Conservation (phyloP, 2,888 invertebrate genomes). For the Dynastes hyllus region DNA sequence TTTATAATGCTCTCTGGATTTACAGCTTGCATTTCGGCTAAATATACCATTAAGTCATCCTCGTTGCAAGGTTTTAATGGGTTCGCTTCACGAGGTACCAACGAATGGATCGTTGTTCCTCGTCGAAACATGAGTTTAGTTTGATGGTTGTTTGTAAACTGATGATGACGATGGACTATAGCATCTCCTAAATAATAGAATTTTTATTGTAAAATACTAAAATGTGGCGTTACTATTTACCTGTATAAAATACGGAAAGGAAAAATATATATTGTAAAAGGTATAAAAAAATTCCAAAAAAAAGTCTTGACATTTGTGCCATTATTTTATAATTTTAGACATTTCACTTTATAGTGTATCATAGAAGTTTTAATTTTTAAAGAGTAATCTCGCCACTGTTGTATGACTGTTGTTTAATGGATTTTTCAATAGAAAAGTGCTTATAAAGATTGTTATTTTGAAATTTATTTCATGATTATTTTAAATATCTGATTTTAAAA, state of each 20-base stretch:
- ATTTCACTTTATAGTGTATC: background rate
- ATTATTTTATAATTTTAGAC: slow-evolving; percentile 10
- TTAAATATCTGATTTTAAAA: background rate
- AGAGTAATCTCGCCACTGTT: background rate
- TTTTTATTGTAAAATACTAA: background rate
- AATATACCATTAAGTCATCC: slow-evolving; percentile 71
- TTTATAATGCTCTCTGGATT: slow-evolving; percentile 74
- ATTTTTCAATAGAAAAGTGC: background rate
- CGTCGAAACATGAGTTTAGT: slow-evolving; percentile 1
- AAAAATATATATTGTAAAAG: slow-evolving; percentile 36
- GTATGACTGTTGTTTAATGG: background rate
- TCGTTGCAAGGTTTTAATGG: slow-evolving; percentile 63
- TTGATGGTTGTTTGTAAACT: slow-evolving; percentile 7
- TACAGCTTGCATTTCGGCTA: slow-evolving; percentile 73
- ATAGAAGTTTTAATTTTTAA: background rate
- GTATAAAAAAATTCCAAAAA: no score
- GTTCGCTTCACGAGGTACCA: slow-evolving; percentile 12
- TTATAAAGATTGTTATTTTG: background rate
- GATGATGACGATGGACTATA: slow-evolving; percentile 26
- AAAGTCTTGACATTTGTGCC: slow-evolving; percentile 33
- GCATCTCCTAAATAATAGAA: slow-evolving; percentile 23
- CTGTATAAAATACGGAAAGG: slow-evolving; percentile 26
- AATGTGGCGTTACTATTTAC: background rate
- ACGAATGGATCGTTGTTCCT: slow-evolving; percentile 10
- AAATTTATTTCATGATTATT: background rate